These are phyloP conservation scores for Alloplasta piceator DNA, from an alignment of 2,888 invertebrate genomes.

Conservation along the genomic window DNA sequence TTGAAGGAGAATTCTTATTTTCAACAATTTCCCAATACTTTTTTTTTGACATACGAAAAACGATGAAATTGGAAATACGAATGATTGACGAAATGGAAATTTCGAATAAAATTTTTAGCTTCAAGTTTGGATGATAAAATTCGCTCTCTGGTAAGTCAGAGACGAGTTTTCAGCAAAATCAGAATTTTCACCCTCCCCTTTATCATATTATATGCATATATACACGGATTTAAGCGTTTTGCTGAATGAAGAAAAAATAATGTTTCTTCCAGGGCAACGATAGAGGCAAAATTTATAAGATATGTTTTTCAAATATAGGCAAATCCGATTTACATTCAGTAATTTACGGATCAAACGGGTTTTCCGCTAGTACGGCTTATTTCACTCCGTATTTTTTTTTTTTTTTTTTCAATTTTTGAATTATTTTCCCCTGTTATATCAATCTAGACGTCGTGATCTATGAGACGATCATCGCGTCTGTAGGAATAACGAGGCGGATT, in stretches of 20 bases:
- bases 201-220: conserved; percentile 44
- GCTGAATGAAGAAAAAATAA: conserved; percentile 24
- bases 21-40: too few relatives aligned
- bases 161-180: too few relatives aligned
- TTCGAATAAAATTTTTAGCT: too few relatives aligned
- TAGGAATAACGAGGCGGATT: conserved; percentile 80
- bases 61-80: neutral
- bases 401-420: neutral
- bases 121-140: too few relatives aligned
- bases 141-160: too few relatives aligned
- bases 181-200: neutral
- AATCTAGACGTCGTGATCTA: conserved; percentile 79
- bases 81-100: too few relatives aligned
- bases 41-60: too few relatives aligned
- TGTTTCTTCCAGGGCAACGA: conserved; percentile 25
- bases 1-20: too few relatives aligned
- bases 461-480: conserved; percentile 79
- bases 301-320: conserved; percentile 62
- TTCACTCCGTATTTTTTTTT: neutral
- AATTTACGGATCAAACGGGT: conserved; percentile 13
- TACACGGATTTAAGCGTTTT: conserved; percentile 52
- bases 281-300: conserved; percentile 55
- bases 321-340: conserved; percentile 25
- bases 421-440: too few relatives aligned
- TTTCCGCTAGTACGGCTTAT: conserved; percentile 7